A percentile compares a stretch with the other conserved stretches of the same genome.
These are phyloP conservation scores for Toxotes chatareus DNA, from an alignment of 2,113 vertebrate species.

Conservation along the genomic window DNA sequence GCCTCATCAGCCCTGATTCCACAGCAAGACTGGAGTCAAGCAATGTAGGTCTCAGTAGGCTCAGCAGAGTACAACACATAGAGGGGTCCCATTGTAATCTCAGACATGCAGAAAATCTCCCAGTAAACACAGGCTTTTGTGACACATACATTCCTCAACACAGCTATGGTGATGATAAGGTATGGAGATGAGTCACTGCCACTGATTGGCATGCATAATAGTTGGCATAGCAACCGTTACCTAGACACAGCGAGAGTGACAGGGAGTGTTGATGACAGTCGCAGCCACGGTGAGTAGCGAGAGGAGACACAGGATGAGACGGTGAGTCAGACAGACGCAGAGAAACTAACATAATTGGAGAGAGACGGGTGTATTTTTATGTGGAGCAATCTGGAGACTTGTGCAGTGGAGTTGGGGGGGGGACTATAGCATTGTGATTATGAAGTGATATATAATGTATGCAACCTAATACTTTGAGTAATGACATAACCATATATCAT, in stretches of 20 bases:
- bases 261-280: constrained; percentile 60
- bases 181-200: constrained; percentile 64
- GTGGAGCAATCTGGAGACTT: constrained; percentile 15
- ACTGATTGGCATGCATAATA: constrained; percentile 64
- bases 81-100: constrained; percentile 5
- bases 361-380: constrained; percentile 23
- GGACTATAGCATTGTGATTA: constrained; percentile 18
- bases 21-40: constrained; percentile 8
- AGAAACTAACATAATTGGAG: background rate
- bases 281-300: background rate
- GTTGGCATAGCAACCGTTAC: constrained; percentile 73
- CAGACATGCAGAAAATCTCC: background rate
- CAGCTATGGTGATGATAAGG: constrained; percentile 18
- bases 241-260: constrained; percentile 60
- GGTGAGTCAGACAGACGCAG: constrained; percentile 44
- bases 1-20: constrained; percentile 31
- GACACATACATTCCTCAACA: constrained; percentile 15
- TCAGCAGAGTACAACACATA: background rate
- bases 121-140: background rate
- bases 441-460: constrained; percentile 7
- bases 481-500: constrained; percentile 50
- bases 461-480: constrained; percentile 62
- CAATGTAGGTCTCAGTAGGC: constrained; percentile 4
- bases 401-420: background rate
- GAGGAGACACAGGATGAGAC: constrained; percentile 42